Conservation (phyloP, 2,888 invertebrate genomes). For the Chromoteleia sp. region DNA sequence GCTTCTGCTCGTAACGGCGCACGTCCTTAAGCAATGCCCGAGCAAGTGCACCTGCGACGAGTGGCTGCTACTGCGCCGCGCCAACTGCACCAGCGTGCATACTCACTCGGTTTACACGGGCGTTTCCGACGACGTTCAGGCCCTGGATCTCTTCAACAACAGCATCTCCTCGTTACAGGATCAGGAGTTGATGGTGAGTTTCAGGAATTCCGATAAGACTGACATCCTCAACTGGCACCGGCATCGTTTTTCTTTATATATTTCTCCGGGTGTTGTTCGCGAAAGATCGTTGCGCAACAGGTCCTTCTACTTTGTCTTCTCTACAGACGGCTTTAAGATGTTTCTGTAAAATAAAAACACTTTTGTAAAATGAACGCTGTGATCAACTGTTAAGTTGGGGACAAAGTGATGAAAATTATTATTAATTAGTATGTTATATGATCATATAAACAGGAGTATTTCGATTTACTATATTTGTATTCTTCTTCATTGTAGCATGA, state of each 20-base stretch:
- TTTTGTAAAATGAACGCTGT: background rate
- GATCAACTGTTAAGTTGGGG: no score
- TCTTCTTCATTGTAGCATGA: no score
- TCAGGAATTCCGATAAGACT: background rate
- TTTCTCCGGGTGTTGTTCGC: no score
- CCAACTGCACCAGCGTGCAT: slow-evolving; percentile 77
- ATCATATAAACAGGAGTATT: no score
- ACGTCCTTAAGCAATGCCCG: slow-evolving; percentile 73
- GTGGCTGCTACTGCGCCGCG: slow-evolving; percentile 77
- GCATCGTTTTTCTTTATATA: no score
- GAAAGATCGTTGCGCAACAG: slow-evolving; percentile 37
- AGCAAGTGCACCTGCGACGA: slow-evolving; percentile 77
- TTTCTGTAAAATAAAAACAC: background rate
- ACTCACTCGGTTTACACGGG: slow-evolving; percentile 80
- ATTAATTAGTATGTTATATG: no score
- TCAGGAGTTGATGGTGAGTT: slow-evolving; percentile 79
- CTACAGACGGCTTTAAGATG: background rate
- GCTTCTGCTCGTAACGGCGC: slow-evolving; percentile 23
- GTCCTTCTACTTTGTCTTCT: slow-evolving; percentile 5
- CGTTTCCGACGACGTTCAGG: slow-evolving; percentile 76
- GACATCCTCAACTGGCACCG: no score
- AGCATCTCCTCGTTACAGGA: slow-evolving; percentile 77
- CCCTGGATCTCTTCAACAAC: slow-evolving; percentile 82
- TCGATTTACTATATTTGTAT: no score
- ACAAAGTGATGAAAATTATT: no score